A percentile compares a stretch with the other conserved stretches of the same genome.
Conservation (phyloP, 2,113 vertebrate species). For the Rhombomys opimus region DNA sequence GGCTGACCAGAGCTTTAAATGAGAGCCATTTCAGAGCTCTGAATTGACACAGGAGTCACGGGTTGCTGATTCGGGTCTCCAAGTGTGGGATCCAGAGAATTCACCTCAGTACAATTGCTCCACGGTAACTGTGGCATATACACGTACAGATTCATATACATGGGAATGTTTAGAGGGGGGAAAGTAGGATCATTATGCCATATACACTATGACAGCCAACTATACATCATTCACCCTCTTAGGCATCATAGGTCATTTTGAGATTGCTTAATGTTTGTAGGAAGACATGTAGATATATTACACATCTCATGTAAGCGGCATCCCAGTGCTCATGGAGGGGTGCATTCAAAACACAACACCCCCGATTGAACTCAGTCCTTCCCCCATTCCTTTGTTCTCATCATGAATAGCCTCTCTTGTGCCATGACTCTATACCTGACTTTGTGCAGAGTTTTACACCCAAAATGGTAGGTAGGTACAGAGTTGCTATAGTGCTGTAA, state of each 20-base stretch:
- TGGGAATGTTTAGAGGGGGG: neutral
- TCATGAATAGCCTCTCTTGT: neutral
- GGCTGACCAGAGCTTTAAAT: neutral
- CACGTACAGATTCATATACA: neutral
- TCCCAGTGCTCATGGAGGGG: neutral
- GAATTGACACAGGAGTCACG: neutral
- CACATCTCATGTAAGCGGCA: neutral
- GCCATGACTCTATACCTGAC: neutral
- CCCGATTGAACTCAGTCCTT: neutral
- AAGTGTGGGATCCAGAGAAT: neutral
- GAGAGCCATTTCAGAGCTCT: neutral
- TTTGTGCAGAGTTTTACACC: neutral
- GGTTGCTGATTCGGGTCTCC: neutral
- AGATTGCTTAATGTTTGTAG: neutral
- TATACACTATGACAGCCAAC: neutral
- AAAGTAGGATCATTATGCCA: neutral
- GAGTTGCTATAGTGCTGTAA: neutral
- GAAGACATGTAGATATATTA: neutral
- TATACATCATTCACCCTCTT: neutral
- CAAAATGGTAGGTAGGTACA: neutral
- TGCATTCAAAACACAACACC: neutral
- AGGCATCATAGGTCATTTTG: neutral
- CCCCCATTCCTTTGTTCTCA: neutral
- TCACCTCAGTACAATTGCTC: neutral
- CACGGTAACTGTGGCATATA: neutral